Evolutionary conservation across 2,888 invertebrate species (phyloP).

Genomic region (Toxonevra muliebris): DNA sequence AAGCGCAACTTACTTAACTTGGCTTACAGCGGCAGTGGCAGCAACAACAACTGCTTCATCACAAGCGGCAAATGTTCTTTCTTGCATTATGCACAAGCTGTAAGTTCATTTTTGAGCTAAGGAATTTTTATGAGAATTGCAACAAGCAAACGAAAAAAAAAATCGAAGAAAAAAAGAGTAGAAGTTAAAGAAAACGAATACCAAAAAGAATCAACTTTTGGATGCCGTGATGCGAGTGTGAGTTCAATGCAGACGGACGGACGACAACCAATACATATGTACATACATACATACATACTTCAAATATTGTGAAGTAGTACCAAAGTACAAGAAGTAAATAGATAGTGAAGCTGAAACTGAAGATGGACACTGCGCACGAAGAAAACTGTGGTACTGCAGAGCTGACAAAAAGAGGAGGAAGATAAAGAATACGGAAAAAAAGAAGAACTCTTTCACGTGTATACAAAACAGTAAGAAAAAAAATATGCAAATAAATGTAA

Average conservation of each 20-base stretch:
- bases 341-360: conserved; percentile 8
- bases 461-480: background rate
- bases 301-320: no score
- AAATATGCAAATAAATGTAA: background rate
- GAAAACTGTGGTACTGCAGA: conserved; percentile 1
- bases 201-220: conserved; percentile 20
- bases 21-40: background rate
- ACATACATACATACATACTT: background rate
- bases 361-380: conserved; percentile 6
- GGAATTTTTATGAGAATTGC: conserved; percentile 35
- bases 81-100: background rate
- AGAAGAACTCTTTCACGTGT: background rate
- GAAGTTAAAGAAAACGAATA: background rate
- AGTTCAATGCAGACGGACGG: conserved; percentile 27
- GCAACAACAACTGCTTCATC: no score
- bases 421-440: background rate
- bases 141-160: conserved; percentile 2
- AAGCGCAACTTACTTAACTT: conserved; percentile 17
- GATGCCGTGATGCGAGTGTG: conserved; percentile 9
- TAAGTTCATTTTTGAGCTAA: conserved; percentile 27
- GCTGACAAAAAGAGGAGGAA: no score
- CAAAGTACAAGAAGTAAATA: conserved; percentile 1
- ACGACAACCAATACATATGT: conserved; percentile 2
- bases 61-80: background rate
- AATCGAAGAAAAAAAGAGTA: background rate